Conservation (phyloP, 2,797 vertebrate genomes). For the Danio jaintianensis region DNA sequence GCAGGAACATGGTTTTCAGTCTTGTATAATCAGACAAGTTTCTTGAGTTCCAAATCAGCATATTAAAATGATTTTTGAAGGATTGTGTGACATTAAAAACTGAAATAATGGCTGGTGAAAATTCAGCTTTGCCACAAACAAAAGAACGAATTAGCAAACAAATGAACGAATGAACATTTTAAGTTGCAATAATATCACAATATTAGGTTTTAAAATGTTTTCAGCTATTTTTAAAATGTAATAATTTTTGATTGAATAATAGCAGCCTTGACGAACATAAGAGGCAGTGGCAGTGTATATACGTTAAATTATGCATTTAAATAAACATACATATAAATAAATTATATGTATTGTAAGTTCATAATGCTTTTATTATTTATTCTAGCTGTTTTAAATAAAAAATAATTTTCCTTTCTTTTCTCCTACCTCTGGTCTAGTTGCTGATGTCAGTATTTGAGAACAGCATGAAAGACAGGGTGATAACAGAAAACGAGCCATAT, state of each 20-base stretch:
- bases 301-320: too few species aligned
- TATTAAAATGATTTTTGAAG: background rate
- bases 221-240: too few species aligned
- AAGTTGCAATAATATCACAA: too few species aligned
- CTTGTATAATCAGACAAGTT: background rate
- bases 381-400: background rate
- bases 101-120: background rate
- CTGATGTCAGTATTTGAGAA: conserved; percentile 92
- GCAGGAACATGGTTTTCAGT: background rate
- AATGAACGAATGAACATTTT: too few species aligned
- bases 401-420: background rate
- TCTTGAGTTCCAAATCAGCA: background rate
- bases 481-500: conserved; percentile 90
- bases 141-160: background rate
- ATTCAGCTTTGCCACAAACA: background rate
- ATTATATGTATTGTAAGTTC: too few species aligned
- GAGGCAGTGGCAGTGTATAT: too few species aligned
- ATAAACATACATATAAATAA: too few species aligned
- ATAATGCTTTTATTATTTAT: background rate
- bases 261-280: too few species aligned
- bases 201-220: too few species aligned
- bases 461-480: conserved; percentile 89
- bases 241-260: too few species aligned
- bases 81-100: too few species aligned
- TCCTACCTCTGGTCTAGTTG: conserved; percentile 72